Evolutionary conservation across 2,113 vertebrate genomes (phyloP).

Genomic region (Nematolebias whitei): DNA sequence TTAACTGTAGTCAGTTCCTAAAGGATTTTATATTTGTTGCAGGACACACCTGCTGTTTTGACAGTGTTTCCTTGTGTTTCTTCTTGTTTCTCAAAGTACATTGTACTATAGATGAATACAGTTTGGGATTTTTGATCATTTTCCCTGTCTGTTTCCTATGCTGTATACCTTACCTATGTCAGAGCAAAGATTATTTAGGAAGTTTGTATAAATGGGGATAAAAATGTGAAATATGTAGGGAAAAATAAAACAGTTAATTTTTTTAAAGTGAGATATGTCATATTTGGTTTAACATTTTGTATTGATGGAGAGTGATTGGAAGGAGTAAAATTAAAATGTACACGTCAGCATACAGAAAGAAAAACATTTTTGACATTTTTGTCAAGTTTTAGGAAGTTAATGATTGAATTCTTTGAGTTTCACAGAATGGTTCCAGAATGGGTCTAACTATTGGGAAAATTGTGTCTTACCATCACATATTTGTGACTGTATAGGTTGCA

Average conservation of each 20-base stretch:
- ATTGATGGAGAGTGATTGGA: no score
- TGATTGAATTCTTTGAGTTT: no score
- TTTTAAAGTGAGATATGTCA: no score
- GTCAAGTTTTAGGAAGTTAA: no score
- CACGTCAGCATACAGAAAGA: no score
- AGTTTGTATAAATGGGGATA: not conserved
- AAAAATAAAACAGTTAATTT: no score
- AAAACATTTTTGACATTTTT: no score
- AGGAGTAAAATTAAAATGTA: no score
- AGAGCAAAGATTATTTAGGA: not conserved
- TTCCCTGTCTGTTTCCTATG: not conserved
- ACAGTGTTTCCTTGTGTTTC: conserved; percentile 5
- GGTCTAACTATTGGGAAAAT: not conserved
- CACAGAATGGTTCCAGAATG: no score
- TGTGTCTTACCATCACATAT: not conserved
- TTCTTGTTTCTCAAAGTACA: not conserved
- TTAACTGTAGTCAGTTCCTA: conserved; percentile 15
- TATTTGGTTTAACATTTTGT: no score
- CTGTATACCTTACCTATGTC: not conserved
- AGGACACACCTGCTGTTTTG: conserved; percentile 31
- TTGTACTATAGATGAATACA: not conserved
- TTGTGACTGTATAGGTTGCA: not conserved
- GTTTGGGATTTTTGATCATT: not conserved
- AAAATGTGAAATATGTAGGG: not conserved
- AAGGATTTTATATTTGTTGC: conserved; percentile 13